Evolutionary conservation across 2,797 vertebrate species (phyloP).

Genomic region (Danio aesculapii): DNA sequence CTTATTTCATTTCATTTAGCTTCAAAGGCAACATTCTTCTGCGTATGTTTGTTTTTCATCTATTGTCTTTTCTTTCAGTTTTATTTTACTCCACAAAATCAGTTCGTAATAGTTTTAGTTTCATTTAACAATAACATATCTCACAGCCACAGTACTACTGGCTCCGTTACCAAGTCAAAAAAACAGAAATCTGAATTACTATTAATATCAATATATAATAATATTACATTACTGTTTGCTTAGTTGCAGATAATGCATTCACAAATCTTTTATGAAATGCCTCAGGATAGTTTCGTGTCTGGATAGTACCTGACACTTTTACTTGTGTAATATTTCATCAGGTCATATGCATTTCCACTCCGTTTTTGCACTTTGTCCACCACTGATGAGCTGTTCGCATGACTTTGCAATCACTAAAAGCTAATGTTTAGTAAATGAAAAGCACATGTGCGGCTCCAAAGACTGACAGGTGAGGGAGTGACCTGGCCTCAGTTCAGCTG

Average conservation of each 20-base stretch:
- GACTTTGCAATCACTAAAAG: background rate
- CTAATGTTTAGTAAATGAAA: background rate
- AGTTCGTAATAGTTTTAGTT: too few species aligned
- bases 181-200: too few species aligned
- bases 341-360: background rate
- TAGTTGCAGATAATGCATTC: background rate
- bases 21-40: too few species aligned
- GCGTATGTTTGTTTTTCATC: too few species aligned
- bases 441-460: background rate
- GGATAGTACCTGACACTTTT: background rate
- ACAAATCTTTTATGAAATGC: background rate
- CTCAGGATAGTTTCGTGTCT: background rate
- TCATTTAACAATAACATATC: too few species aligned
- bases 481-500: slow-evolving; percentile 34
- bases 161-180: too few species aligned
- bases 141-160: too few species aligned
- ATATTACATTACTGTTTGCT: background rate
- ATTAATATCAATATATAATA: background rate
- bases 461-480: slow-evolving; percentile 45
- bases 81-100: too few species aligned
- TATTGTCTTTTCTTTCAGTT: too few species aligned
- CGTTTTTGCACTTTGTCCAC: slow-evolving; percentile 1
- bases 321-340: slow-evolving; percentile 1
- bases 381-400: background rate
- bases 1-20: too few species aligned